Evolutionary conservation across 2,797 vertebrate species (phyloP).

Genomic region (Sebastes kiyomatsui): DNA sequence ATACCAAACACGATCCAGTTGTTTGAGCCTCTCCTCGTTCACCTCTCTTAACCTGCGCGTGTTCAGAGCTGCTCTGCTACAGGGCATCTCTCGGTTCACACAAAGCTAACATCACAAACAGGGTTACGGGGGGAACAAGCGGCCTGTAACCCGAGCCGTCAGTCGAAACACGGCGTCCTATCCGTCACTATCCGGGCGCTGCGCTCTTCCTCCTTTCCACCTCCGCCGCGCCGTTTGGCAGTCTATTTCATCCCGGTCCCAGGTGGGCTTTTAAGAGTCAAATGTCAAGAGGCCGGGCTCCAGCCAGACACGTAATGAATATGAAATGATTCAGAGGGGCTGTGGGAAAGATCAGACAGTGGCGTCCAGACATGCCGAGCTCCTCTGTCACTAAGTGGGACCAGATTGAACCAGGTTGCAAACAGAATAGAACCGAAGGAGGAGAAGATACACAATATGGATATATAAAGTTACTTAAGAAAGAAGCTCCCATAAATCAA

Average conservation of each 20-base stretch:
- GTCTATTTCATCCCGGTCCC: constrained; percentile 74
- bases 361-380: constrained; percentile 46
- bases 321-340: constrained; percentile 73
- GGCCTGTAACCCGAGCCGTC: constrained; percentile 61
- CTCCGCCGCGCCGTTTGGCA: constrained; percentile 57
- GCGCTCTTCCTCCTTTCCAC: constrained; percentile 59
- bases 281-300: constrained; percentile 70
- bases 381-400: constrained; percentile 44
- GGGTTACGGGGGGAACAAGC: constrained; percentile 53
- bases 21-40: constrained; percentile 28
- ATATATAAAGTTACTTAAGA: constrained; percentile 54
- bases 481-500: constrained; percentile 59
- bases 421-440: background rate
- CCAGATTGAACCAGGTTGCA: constrained; percentile 42
- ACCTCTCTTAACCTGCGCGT: constrained; percentile 42
- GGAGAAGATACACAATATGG: constrained; percentile 47
- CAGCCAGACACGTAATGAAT: constrained; percentile 74
- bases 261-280: constrained; percentile 80
- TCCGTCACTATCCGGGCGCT: constrained; percentile 64
- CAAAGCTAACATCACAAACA: constrained; percentile 59
- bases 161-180: constrained; percentile 54
- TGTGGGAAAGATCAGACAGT: constrained; percentile 60
- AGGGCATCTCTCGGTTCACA: constrained; percentile 47
- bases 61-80: constrained; percentile 49
- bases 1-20: constrained; percentile 44